phyloP scores from a whole-genome alignment of 2,797 vertebrate genomes.

The Euthynnus affinis region DNA sequence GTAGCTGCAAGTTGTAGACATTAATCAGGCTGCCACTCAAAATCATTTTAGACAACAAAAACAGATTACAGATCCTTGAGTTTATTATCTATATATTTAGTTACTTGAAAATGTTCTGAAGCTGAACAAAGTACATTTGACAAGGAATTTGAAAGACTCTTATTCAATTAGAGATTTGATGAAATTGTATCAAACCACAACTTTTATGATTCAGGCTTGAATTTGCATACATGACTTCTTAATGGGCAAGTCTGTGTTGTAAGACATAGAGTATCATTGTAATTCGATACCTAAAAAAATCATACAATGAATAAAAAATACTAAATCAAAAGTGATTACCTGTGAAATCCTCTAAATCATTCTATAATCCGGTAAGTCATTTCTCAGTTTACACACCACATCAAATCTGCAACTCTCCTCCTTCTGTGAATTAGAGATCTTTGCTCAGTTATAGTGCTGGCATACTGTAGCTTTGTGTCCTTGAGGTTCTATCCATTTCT shows the following conservation, averaged over 20 bases:
- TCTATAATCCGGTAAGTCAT: not conserved
- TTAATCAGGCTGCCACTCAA: slow-evolving; percentile 39
- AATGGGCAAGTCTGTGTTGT: not conserved
- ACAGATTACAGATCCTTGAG: not conserved
- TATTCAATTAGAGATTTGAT: not conserved
- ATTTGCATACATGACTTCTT: not conserved
- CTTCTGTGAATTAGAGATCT: slow-evolving; percentile 38
- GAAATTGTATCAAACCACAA: not conserved
- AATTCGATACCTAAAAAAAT: not conserved
- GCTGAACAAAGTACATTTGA: not conserved
- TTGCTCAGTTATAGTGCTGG: slow-evolving; percentile 41
- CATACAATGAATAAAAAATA: not conserved
- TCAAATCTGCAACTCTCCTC: slow-evolving; percentile 21
- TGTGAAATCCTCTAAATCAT: not conserved
- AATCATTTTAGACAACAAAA: not conserved
- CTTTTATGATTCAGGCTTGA: not conserved
- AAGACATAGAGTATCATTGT: not conserved
- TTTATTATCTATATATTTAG: slow-evolving; percentile 1
- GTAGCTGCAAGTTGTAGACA: slow-evolving; percentile 20
- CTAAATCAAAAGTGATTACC: not conserved
- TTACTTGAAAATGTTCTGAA: slow-evolving; percentile 1
- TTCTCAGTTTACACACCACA: slow-evolving; percentile 10
- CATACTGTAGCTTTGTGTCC: slow-evolving; percentile 71
- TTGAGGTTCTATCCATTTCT: slow-evolving; percentile 79
- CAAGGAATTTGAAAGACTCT: not conserved